These are phyloP conservation scores for Paradoxurus hermaphroditus DNA, from an alignment of 2,113 vertebrate genomes.

Conservation along the genomic window DNA sequence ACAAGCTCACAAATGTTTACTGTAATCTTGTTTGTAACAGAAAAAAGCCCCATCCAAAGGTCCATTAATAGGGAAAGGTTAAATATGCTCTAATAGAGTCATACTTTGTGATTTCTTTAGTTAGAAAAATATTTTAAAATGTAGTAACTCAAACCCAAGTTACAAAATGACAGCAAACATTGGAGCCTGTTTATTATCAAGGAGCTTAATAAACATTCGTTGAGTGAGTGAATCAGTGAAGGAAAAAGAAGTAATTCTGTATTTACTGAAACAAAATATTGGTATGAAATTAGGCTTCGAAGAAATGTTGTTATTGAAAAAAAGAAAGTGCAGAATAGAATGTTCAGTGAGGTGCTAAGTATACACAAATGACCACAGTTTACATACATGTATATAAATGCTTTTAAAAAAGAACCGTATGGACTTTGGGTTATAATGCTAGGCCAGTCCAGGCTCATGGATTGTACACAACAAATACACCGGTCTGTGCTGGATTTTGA, in stretches of 20 bases:
- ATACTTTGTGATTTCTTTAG: background rate
- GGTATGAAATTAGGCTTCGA: background rate
- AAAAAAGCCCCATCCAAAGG: background rate
- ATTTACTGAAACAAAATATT: background rate
- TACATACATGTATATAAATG: background rate
- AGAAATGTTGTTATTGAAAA: background rate
- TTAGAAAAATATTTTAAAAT: background rate
- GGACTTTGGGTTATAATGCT: background rate
- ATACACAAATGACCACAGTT: background rate
- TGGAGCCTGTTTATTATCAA: background rate
- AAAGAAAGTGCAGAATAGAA: background rate
- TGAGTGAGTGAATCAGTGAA: background rate
- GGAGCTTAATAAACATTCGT: background rate
- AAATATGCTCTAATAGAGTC: background rate
- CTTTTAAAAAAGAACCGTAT: background rate
- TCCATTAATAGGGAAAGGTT: background rate
- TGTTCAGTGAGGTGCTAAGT: background rate
- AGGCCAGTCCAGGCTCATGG: background rate
- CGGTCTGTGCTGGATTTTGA: background rate
- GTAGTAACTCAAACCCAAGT: background rate
- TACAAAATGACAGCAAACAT: background rate
- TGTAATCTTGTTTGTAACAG: background rate
- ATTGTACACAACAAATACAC: background rate
- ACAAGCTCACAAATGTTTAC: background rate
- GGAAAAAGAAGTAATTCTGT: background rate